A percentile compares a stretch with the other conserved stretches of the same genome.
Conservation (phyloP, 2,888 invertebrate species). For the Gari tellinella region DNA sequence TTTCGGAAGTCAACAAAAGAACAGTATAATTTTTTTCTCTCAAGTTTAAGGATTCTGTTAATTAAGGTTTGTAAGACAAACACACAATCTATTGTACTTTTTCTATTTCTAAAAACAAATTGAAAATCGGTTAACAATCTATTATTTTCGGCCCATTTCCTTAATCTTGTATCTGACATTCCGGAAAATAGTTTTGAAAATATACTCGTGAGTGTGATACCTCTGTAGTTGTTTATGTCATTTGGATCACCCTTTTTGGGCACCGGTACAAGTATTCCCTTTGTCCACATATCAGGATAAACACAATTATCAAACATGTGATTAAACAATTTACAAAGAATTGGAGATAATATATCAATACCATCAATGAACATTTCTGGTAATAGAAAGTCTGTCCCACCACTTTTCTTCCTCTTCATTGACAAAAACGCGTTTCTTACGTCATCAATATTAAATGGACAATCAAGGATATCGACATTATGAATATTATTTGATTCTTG, state of each 20-base stretch:
- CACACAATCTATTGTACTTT: neutral
- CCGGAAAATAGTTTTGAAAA: too few species aligned
- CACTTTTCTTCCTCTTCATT: conserved; percentile 11
- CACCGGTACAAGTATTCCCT: conserved; percentile 11
- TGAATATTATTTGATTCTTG: too few species aligned
- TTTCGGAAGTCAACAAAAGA: neutral
- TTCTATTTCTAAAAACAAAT: conserved; percentile 23
- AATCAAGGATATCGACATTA: too few species aligned
- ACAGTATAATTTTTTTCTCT: neutral
- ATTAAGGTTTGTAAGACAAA: too few species aligned
- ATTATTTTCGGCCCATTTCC: conserved; percentile 9
- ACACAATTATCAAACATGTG: conserved; percentile 9
- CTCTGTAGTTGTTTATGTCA: too few species aligned
- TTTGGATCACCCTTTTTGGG: neutral
- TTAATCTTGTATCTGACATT: conserved; percentile 6
- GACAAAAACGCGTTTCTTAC: conserved; percentile 4
- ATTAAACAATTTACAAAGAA: conserved; percentile 14
- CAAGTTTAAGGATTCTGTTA: too few species aligned
- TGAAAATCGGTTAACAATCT: conserved; percentile 5
- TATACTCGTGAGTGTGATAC: too few species aligned
- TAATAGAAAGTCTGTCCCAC: neutral
- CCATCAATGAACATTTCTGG: conserved; percentile 14
- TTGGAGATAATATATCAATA: conserved; percentile 1
- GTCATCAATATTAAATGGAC: neutral
- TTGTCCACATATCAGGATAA: conserved; percentile 13